These are phyloP conservation scores for Schizothorax lantsangensis DNA, from an alignment of 2,797 vertebrate genomes.

Conservation along the genomic window DNA sequence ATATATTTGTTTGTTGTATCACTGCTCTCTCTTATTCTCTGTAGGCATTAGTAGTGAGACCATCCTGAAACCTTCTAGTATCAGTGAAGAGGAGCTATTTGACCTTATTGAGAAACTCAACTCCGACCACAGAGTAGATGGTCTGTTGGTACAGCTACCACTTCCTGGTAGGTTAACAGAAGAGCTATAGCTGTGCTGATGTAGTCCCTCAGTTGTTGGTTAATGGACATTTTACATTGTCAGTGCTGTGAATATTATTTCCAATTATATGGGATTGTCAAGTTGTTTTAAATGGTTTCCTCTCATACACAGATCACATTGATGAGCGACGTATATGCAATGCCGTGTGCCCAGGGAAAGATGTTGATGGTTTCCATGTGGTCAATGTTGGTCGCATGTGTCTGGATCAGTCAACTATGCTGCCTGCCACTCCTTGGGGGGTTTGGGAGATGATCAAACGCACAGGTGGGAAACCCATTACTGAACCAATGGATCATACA, in stretches of 20 bases:
- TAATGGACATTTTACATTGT: background rate
- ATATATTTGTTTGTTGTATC: conserved; percentile 1
- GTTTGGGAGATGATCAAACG: conserved; percentile 97
- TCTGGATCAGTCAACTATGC: conserved; percentile 94
- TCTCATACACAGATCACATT: conserved; percentile 83
- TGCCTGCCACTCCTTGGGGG: conserved; percentile 94
- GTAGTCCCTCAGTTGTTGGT: background rate
- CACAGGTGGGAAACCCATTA: conserved; percentile 80
- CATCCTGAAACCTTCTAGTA: conserved; percentile 85
- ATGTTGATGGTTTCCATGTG: conserved; percentile 96
- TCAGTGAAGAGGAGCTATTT: conserved; percentile 90
- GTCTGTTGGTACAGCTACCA: conserved; percentile 94
- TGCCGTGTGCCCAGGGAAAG: conserved; percentile 90
- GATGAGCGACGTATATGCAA: conserved; percentile 92
- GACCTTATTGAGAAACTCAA: conserved; percentile 91
- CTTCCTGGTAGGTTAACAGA: conserved; percentile 82
- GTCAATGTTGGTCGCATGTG: conserved; percentile 96
- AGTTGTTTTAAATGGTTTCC: background rate
- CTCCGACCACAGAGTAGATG: conserved; percentile 86
- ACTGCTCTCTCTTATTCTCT: conserved; percentile 19
- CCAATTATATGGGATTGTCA: too few relatives aligned
- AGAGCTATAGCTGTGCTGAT: background rate
- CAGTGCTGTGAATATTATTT: background rate
- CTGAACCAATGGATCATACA: background rate
- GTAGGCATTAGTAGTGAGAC: conserved; percentile 95